phyloP scores from a whole-genome alignment of 2,113 vertebrate genomes.

The Chascanopsetta lugubris region DNA sequence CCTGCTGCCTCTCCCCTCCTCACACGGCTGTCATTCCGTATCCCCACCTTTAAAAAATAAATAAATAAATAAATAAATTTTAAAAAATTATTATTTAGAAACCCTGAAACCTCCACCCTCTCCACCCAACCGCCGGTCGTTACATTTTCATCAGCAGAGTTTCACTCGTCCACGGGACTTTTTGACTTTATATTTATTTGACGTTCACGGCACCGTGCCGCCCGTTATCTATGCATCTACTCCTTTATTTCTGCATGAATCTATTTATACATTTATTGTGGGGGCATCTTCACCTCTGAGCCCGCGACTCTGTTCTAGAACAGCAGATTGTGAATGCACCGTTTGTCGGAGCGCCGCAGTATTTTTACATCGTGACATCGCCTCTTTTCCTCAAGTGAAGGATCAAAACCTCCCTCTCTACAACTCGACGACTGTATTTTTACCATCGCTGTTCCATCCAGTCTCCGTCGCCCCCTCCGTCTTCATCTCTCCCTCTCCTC shows the following conservation, averaged over 20 bases:
- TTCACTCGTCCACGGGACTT: too few relatives aligned
- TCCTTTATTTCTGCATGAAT: too few relatives aligned
- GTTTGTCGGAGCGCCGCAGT: background rate
- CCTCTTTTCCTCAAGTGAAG: background rate
- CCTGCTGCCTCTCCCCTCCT: constrained; percentile 12
- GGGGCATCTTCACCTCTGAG: background rate
- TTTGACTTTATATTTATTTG: too few relatives aligned
- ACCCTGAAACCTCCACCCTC: too few relatives aligned
- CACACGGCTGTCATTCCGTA: constrained; percentile 10
- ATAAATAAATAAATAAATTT: too few relatives aligned
- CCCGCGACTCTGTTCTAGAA: background rate
- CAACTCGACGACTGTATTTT: constrained; percentile 7
- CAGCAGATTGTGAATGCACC: background rate
- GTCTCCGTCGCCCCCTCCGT: constrained; percentile 9
- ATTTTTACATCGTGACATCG: constrained; percentile 1
- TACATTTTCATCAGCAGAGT: too few relatives aligned
- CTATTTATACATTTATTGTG: too few relatives aligned
- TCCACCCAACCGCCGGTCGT: too few relatives aligned
- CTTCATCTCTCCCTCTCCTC: background rate
- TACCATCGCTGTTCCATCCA: constrained; percentile 15
- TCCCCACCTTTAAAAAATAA: background rate
- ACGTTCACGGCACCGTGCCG: too few relatives aligned
- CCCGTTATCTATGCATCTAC: too few relatives aligned
- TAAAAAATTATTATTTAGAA: too few relatives aligned
- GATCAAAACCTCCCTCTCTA: constrained; percentile 14